Conservation (phyloP, 2,888 invertebrate species). For the Agonopterix heracliana region DNA sequence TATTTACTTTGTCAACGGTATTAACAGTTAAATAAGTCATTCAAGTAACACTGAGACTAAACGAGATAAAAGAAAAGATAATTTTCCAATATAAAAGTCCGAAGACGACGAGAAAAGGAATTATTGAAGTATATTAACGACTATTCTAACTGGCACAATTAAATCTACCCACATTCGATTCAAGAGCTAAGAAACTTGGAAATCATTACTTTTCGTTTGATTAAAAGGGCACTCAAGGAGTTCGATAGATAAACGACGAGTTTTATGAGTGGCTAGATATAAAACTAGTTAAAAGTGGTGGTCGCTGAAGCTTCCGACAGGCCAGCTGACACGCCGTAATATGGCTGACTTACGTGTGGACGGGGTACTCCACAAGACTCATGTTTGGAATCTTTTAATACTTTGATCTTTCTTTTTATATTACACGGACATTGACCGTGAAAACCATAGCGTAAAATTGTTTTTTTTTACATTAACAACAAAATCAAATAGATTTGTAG, state of each 20-base stretch:
- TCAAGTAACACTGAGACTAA: not conserved
- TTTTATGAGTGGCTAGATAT: conserved; percentile 50
- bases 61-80: not conserved
- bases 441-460: no score
- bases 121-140: no score
- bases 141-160: no score
- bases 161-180: no score
- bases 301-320: conserved; percentile 35
- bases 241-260: conserved; percentile 27
- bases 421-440: no score
- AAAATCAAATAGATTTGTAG: no score
- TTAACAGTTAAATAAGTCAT: no score
- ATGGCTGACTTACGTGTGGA: conserved; percentile 34
- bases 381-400: not conserved
- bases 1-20: no score
- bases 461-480: no score
- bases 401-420: no score
- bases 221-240: conserved; percentile 25
- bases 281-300: conserved; percentile 44
- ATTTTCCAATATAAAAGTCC: no score
- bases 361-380: conserved; percentile 11
- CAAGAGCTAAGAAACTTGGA: not conserved
- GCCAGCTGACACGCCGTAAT: conserved; percentile 44
- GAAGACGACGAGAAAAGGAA: no score
- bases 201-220: conserved; percentile 19